A percentile compares a stretch with the other conserved stretches of the same genome.
These are phyloP conservation scores for Formicarius rufipectus DNA, from an alignment of 2,113 vertebrate genomes.

Conservation along the genomic window DNA sequence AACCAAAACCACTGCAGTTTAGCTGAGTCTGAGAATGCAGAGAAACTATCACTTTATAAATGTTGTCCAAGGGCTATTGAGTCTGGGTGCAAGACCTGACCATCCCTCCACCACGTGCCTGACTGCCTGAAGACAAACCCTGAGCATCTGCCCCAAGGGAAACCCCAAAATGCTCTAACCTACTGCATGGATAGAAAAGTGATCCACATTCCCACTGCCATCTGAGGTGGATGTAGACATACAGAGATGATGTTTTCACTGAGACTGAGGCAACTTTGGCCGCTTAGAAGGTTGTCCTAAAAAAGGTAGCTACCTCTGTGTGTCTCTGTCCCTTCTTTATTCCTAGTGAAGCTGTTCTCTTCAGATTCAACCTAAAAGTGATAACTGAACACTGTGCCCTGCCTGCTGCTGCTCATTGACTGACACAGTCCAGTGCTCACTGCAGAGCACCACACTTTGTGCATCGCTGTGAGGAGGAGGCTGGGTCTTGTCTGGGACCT, in stretches of 20 bases:
- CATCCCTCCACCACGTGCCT: not conserved
- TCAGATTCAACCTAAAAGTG: not conserved
- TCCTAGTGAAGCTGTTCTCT: not conserved
- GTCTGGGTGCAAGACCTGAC: not conserved
- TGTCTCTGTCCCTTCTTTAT: not conserved
- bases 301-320: not conserved
- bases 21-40: not conserved
- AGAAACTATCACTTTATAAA: not conserved
- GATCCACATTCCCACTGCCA: too few relatives aligned
- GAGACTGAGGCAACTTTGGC: not conserved
- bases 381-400: too few relatives aligned
- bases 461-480: not conserved
- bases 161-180: not conserved
- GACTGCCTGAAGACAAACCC: not conserved
- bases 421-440: not conserved
- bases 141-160: not conserved
- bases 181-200: not conserved
- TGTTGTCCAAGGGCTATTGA: not conserved
- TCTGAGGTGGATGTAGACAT: accelerated
- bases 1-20: not conserved
- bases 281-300: not conserved
- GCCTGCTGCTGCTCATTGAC: not conserved
- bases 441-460: not conserved
- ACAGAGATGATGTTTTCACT: not conserved
- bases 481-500: not conserved